These are phyloP conservation scores for Xenotilapia longispinis DNA, from an alignment of 2,113 vertebrate species.

Conservation along the genomic window DNA sequence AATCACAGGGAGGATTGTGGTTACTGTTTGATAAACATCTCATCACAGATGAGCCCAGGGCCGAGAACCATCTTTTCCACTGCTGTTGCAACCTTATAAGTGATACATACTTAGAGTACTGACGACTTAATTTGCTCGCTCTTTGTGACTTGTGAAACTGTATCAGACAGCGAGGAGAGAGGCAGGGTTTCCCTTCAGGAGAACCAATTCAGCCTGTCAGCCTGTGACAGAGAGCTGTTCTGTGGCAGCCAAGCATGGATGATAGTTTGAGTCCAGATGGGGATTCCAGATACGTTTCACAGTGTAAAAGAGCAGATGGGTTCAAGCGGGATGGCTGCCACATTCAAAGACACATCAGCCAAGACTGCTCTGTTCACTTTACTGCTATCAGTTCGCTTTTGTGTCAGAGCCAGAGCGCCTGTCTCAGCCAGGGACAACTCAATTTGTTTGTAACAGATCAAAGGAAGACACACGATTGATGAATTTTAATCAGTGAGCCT, in stretches of 20 bases:
- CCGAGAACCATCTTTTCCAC: neutral
- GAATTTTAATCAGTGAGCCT: neutral
- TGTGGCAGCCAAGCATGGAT: neutral
- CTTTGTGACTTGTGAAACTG: neutral
- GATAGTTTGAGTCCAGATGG: conserved; percentile 1
- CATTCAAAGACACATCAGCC: neutral
- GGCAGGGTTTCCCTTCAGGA: neutral
- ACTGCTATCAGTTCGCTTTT: neutral
- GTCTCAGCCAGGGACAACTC: neutral
- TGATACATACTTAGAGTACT: neutral
- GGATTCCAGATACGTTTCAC: neutral
- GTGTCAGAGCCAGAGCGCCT: neutral
- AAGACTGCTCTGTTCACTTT: neutral
- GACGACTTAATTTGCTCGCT: neutral
- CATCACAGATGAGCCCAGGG: neutral
- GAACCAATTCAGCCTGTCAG: neutral
- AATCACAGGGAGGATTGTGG: neutral
- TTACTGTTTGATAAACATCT: neutral
- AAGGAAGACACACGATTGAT: neutral
- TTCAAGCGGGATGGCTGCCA: neutral
- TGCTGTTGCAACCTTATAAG: neutral
- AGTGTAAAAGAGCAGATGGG: neutral
- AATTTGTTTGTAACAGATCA: neutral
- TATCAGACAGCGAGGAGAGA: neutral
- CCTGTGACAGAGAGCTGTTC: neutral